Conservation (phyloP, 1,140 invertebrate species). For the Euwallacea similis region DNA sequence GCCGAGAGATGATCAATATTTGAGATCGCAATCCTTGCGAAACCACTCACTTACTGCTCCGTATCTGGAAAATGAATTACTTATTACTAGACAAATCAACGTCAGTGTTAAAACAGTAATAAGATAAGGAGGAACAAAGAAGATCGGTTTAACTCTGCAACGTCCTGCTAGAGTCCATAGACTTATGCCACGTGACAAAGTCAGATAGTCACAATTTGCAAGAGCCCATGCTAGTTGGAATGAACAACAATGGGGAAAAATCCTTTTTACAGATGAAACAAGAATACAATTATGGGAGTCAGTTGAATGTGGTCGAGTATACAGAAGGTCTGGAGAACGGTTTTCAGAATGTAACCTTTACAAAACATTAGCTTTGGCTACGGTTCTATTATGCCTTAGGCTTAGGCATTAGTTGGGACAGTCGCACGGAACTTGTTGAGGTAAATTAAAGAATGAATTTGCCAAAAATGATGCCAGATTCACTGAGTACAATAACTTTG, state of each 20-base stretch:
- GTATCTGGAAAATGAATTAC: constrained; percentile 21
- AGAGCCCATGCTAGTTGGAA: constrained; percentile 4
- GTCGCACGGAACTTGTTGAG: constrained; percentile 21
- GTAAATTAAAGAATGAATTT: constrained; percentile 7
- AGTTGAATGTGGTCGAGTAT: constrained; percentile 39
- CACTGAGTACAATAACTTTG: constrained; percentile 11
- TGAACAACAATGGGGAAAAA: constrained; percentile 16
- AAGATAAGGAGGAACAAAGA: constrained; percentile 7
- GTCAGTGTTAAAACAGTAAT: constrained; percentile 23
- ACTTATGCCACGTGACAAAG: constrained; percentile 24
- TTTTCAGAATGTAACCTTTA: constrained; percentile 44
- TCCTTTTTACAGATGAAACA: constrained; percentile 24
- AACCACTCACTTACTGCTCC: constrained; percentile 19
- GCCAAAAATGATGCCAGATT: neutral
- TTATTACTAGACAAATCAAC: constrained; percentile 23
- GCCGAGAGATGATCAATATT: constrained; percentile 35
- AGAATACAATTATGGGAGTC: constrained; percentile 15
- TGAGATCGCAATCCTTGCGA: constrained; percentile 11
- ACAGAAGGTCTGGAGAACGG: constrained; percentile 26
- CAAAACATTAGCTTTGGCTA: too few relatives aligned
- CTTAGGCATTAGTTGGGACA: neutral
- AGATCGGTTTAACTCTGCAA: constrained; percentile 10
- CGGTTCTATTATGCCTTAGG: constrained; percentile 46
- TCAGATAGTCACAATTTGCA: constrained; percentile 25
- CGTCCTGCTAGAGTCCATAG: constrained; percentile 19